Evolutionary conservation across 2,113 vertebrate genomes (phyloP).

Genomic region (Sebastes fasciatus): DNA sequence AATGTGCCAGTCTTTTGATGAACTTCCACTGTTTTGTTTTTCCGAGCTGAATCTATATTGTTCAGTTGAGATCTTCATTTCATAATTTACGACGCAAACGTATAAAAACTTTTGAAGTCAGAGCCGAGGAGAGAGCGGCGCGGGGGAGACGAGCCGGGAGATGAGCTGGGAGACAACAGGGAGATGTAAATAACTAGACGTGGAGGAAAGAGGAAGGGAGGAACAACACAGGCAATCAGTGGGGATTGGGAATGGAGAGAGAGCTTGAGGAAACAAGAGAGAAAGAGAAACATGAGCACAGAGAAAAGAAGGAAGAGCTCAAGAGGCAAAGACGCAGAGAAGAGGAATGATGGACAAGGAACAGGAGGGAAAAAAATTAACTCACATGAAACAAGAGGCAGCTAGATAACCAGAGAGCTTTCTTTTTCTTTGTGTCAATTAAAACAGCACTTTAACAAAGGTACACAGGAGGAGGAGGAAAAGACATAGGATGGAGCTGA

Average conservation of each 20-base stretch:
- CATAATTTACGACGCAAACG: constrained; percentile 36
- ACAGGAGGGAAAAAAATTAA: constrained; percentile 38
- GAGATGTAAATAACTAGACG: constrained; percentile 62
- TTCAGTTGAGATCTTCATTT: constrained; percentile 38
- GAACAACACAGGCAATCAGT: constrained; percentile 47
- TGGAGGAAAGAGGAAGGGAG: constrained; percentile 33
- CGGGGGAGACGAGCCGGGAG: constrained; percentile 19
- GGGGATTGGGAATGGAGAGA: constrained; percentile 5
- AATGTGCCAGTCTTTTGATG: constrained; percentile 1
- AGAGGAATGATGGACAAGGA: constrained; percentile 59
- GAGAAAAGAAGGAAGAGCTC: constrained; percentile 11
- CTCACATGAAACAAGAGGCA: constrained; percentile 66
- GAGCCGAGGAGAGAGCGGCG: constrained; percentile 28
- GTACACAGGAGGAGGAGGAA: constrained; percentile 36
- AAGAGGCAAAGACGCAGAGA: constrained; percentile 31
- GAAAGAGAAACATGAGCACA: constrained; percentile 4
- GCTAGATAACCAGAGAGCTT: constrained; percentile 44
- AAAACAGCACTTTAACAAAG: constrained; percentile 62
- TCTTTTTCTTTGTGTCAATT: constrained; percentile 67
- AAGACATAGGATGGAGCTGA: constrained; percentile 45
- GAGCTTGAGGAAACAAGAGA: background rate
- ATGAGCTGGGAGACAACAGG: constrained; percentile 15
- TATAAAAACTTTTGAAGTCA: constrained; percentile 44
- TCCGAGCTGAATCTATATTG: constrained; percentile 1
- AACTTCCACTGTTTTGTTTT: constrained; percentile 15